Evolutionary conservation across 53 echinoderm and acorn worm genomes (phyloP), one percentile per base, ranked within the genome.

Genomic region (Patiria pectinifera): DNA sequence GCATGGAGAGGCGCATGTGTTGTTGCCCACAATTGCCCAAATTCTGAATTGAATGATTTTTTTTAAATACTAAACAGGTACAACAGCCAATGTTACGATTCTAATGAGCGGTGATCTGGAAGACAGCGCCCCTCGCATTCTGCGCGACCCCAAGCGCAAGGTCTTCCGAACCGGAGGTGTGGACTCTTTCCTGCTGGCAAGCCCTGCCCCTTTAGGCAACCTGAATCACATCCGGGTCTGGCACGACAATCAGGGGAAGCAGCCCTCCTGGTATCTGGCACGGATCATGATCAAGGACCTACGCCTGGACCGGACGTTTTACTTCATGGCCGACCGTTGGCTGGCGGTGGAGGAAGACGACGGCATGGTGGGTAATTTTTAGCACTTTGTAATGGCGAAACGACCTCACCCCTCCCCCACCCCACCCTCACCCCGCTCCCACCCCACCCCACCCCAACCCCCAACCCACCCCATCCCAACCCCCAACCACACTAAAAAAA

Each of bases 281-380:
- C 92, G 96, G n/a, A 75, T 98, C 60, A 92, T 91, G 12, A 76
- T 98, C 87, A 98, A 96, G 80, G 98, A 98, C 81, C 74, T 98
- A 25, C 75, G 75, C 63, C 93, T 89, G 53, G 94, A 95, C 19
- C 94, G 94, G 78, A 78, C 93, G 77, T 98, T 92, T 44, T 98
- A 98, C 92, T 98, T 98, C 89, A 95, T 98, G 92, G 86, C 94
- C 4, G 93, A 98, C 80, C 90, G 87, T 47, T 98, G 98, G 98
- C 92, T 96, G 75, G 98, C 98, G 9, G 96, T 98, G 62, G 98
- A 98, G 48, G 98, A 98, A 83, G 96, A 95, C 58, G 98, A 98
- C 81, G 98, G 98, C 24, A 89, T 86, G 94, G 98, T 98, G 23
- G 81, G 94, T 72, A 1, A 18, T 15, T 2, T 43, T 78, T 60